Evolutionary conservation across 2,888 invertebrate genomes (phyloP), one percentile per base, ranked within the genome.

Genomic region (Sphaerophoria taeniata): DNA sequence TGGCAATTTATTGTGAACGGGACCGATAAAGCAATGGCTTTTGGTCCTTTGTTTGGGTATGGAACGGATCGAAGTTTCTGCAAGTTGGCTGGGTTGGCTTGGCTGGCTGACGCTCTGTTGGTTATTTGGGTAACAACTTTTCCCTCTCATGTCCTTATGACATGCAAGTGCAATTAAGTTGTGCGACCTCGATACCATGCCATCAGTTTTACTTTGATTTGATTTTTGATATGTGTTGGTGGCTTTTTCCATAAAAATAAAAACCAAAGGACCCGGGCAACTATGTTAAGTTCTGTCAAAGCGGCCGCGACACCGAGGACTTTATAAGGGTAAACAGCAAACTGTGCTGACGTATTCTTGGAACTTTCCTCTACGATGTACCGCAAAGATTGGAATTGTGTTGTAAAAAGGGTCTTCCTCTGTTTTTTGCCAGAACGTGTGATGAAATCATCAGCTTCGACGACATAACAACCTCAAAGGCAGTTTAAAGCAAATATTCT

Each of bases 141-240:
- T 11, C 36, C 36, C 39, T 34, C 78, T 51, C 78, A 69, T 73
- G 67, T 56, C 36, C 56, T 80, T 55, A 67, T 84, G 73, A 69
- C 80, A 75, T 84, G 80, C 72, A 76, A 76, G 67, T 80, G 84
- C 75, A 84, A 84, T 84, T 75, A 84, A 79, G 84, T 75, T 72
- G 71, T 72, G 71, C 74, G 79, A 75, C 75, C 79, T 75, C 65
- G 75, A 71, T 82, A 67, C 72, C 72, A 60, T 83, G 74, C 70
- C 79, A 70, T 79, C 84, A 71, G 72, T 60, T 84, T 84, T 63
- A 31, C 80, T 84, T 80, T 84, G 71, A 80, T 76, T 80, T 76
- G 43, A 55, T 67, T 84, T 84, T 76, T 63, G 79, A 33, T 74
- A 71, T 56, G 55, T 53, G 14, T 36, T 14, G 14, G 14, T 56